Conservation (phyloP, 2,888 invertebrate genomes). For the Amblyjoppa proteus region DNA sequence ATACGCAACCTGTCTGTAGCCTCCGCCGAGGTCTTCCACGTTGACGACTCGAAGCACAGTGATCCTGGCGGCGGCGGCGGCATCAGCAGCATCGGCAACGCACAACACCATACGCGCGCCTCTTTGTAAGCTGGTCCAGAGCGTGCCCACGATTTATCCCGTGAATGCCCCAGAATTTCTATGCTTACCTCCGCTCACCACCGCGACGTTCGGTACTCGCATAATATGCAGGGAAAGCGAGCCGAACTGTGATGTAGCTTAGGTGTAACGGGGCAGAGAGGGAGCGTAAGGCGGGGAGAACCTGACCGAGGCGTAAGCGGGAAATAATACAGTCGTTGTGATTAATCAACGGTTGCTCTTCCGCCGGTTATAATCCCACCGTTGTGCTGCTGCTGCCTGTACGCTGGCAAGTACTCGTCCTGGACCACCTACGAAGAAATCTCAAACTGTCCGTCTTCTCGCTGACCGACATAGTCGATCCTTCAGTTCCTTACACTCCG, state of each 20-base stretch:
- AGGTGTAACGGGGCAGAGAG: conserved; percentile 35
- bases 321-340: conserved; percentile 84
- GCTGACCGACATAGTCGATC: conserved; percentile 9
- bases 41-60: conserved; percentile 56
- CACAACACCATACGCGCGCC: conserved; percentile 72
- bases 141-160: conserved; percentile 80
- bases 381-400: conserved; percentile 46
- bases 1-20: conserved; percentile 82
- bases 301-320: conserved; percentile 74
- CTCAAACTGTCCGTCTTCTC: conserved; percentile 40
- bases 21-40: conserved; percentile 63
- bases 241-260: conserved; percentile 17
- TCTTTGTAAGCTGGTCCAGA: conserved; percentile 78
- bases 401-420: conserved; percentile 40
- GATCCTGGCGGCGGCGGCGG: neutral
- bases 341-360: conserved; percentile 81
- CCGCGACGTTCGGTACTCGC: conserved; percentile 33
- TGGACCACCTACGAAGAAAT: conserved; percentile 69
- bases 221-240: conserved; percentile 47
- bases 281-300: conserved; percentile 32
- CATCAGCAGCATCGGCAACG: conserved; percentile 40
- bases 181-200: conserved; percentile 57
- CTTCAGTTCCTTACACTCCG: conserved; percentile 1
- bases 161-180: conserved; percentile 78
- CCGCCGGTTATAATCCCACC: conserved; percentile 33